These are phyloP conservation scores for Carpatolechia fugitivella DNA, from an alignment of 2,888 invertebrate genomes.

Conservation along the genomic window DNA sequence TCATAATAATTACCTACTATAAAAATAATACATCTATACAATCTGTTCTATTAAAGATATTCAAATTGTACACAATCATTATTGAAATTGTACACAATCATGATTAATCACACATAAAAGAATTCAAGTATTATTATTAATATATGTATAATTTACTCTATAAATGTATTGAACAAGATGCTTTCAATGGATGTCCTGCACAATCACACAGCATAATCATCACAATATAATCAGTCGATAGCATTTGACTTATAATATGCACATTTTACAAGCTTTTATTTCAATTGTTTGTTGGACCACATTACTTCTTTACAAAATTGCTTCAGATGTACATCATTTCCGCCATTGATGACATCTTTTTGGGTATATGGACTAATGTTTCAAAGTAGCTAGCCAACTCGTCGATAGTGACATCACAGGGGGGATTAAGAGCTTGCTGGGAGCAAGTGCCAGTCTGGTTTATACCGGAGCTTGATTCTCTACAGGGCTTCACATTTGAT, in stretches of 20 bases:
- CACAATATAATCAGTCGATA: constrained; percentile 7
- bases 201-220: constrained; percentile 5
- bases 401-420: constrained; percentile 94
- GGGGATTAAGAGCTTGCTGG: constrained; percentile 86
- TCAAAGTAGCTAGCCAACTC: constrained; percentile 98
- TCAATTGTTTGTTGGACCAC: background rate
- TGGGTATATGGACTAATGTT: constrained; percentile 96
- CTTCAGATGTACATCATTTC: constrained; percentile 97
- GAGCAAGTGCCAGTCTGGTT: constrained; percentile 82
- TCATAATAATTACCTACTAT: background rate
- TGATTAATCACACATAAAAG: background rate
- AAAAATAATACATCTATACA: background rate
- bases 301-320: background rate
- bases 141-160: background rate
- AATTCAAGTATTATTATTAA: background rate
- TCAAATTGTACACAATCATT: background rate
- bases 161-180: background rate
- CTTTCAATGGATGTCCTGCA: background rate
- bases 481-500: constrained; percentile 34
- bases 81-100: background rate
- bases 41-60: background rate
- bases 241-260: background rate
- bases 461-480: constrained; percentile 41
- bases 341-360: constrained; percentile 98
- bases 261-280: background rate